A percentile compares a stretch with the other conserved stretches of the same genome.
Conservation (phyloP, 2,888 invertebrate genomes). For the Notocelia uddmanniana region DNA sequence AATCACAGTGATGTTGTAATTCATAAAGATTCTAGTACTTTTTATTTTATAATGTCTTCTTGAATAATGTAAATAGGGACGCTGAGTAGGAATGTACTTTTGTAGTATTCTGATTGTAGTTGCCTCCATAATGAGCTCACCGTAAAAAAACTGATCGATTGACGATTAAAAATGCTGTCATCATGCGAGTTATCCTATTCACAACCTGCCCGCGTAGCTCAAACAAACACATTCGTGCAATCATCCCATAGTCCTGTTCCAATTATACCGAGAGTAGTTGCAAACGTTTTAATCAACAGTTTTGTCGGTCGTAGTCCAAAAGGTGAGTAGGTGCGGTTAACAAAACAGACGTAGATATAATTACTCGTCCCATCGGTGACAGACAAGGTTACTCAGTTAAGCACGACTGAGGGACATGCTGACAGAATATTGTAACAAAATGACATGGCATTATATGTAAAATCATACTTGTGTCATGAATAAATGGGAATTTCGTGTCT, state of each 20-base stretch:
- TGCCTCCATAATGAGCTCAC: no score
- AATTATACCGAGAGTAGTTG: slow-evolving; percentile 56
- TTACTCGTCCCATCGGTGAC: slow-evolving; percentile 57
- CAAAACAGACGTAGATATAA: slow-evolving; percentile 56
- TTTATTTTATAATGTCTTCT: background rate
- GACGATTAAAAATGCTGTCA: no score
- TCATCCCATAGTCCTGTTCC: slow-evolving; percentile 53
- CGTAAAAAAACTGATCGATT: no score
- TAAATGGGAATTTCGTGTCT: background rate
- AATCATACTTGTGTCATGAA: background rate
- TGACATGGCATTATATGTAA: background rate
- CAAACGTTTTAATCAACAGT: slow-evolving; percentile 53
- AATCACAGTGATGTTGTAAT: no score
- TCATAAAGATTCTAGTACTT: background rate
- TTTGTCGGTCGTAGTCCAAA: slow-evolving; percentile 35
- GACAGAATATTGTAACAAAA: background rate
- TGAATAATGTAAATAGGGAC: slow-evolving; percentile 3
- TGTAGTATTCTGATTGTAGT: no score
- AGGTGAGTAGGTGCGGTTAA: slow-evolving; percentile 30
- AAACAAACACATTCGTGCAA: slow-evolving; percentile 30
- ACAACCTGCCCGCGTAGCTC: background rate
- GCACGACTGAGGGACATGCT: slow-evolving; percentile 54
- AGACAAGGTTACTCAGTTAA: slow-evolving; percentile 54
- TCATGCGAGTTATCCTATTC: no score
- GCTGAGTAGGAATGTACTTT: no score